Conservation (phyloP, 2,113 vertebrate genomes). For the Cyprinus carpio region DNA sequence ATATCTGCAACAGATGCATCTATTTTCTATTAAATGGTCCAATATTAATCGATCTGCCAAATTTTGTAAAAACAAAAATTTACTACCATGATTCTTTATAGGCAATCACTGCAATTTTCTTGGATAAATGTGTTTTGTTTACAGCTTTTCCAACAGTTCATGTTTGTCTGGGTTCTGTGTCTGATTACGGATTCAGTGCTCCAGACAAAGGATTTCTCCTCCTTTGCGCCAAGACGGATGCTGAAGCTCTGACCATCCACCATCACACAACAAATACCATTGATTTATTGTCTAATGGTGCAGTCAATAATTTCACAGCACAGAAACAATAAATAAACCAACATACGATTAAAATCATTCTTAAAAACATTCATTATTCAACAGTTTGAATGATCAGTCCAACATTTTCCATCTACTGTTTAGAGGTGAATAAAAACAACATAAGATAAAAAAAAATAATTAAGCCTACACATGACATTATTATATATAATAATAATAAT, state of each 20-base stretch:
- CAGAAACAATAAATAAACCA: slow-evolving; percentile 33
- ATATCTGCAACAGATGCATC: not conserved
- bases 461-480: not conserved
- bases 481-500: too few relatives aligned
- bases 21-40: not conserved
- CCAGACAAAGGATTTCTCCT: slow-evolving; percentile 47
- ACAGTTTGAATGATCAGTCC: slow-evolving; percentile 8
- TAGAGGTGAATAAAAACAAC: not conserved
- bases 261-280: slow-evolving; percentile 11
- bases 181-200: slow-evolving; percentile 36
- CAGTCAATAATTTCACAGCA: slow-evolving; percentile 42
- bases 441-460: not conserved
- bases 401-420: not conserved
- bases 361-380: slow-evolving; percentile 26
- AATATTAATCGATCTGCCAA: not conserved
- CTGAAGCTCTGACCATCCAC: slow-evolving; percentile 32
- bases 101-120: not conserved
- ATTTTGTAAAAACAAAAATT: not conserved
- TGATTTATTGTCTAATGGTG: slow-evolving; percentile 17
- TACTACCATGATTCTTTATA: not conserved
- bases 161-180: slow-evolving; percentile 4
- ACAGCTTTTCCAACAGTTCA: not conserved
- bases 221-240: slow-evolving; percentile 6
- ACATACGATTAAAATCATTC: slow-evolving; percentile 19
- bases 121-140: slow-evolving; percentile 1